Evolutionary conservation across 2,888 invertebrate species (phyloP).

Genomic region (Tholera decimalis): DNA sequence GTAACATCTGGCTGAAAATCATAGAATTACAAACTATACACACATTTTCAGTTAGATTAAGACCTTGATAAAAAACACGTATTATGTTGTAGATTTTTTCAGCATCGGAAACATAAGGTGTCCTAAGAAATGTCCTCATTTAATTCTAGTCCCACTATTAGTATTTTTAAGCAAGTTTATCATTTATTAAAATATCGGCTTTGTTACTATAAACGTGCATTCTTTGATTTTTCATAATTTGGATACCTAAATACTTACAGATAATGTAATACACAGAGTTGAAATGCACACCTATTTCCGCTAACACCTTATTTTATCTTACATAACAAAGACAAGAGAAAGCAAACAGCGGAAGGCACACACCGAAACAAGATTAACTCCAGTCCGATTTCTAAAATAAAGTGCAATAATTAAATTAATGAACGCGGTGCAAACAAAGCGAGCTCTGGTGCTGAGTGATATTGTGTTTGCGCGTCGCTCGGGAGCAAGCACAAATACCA

Average conservation of each 20-base stretch:
- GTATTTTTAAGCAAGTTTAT: too few species aligned
- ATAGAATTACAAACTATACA: constrained; percentile 1
- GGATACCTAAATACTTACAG: too few species aligned
- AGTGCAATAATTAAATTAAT: constrained; percentile 70
- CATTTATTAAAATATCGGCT: too few species aligned
- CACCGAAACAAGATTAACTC: constrained; percentile 28
- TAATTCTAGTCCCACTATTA: too few species aligned
- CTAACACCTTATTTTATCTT: constrained; percentile 6
- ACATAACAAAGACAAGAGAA: constrained; percentile 15
- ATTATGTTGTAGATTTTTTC: too few species aligned
- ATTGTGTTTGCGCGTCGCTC: constrained; percentile 63
- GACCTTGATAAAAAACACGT: too few species aligned
- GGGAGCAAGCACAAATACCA: constrained; percentile 50
- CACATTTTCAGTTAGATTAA: not conserved
- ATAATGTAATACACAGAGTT: not conserved
- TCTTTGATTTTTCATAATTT: too few species aligned
- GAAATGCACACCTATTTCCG: constrained; percentile 6
- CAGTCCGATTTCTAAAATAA: constrained; percentile 43
- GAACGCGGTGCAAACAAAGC: constrained; percentile 65
- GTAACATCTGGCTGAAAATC: not conserved
- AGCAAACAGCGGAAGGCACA: constrained; percentile 2
- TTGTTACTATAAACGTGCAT: too few species aligned
- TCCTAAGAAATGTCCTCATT: too few species aligned
- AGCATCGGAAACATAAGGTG: not conserved
- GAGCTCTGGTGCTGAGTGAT: constrained; percentile 52